phyloP scores from a whole-genome alignment of 1,140 invertebrate species.

The Arctopsyche grandis region DNA sequence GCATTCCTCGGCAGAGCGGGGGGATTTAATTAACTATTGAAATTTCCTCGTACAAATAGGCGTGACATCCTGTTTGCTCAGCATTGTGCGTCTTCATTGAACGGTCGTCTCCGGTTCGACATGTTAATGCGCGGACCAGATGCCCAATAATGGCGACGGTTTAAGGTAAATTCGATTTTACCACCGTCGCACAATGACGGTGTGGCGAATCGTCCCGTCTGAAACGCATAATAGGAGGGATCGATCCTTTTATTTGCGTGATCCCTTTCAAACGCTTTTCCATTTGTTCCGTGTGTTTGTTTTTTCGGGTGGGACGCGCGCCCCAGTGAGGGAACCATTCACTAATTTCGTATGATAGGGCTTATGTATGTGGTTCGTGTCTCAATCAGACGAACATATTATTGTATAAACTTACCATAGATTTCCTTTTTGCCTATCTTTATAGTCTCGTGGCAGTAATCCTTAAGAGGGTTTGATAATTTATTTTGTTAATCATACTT shows the following conservation, averaged over 20 bases:
- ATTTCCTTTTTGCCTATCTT: too few relatives aligned
- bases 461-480: too few relatives aligned
- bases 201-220: conserved; percentile 48
- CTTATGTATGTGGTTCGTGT: too few relatives aligned
- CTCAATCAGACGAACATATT: too few relatives aligned
- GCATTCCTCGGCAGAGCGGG: neutral
- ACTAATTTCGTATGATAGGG: too few relatives aligned
- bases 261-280: neutral
- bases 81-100: conserved; percentile 48
- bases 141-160: conserved; percentile 41
- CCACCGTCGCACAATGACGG: conserved; percentile 40
- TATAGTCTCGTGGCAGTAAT: too few relatives aligned
- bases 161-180: conserved; percentile 50
- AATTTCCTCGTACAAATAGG: conserved; percentile 37
- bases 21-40: conserved; percentile 3
- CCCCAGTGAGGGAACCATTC: too few relatives aligned
- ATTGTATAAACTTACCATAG: too few relatives aligned
- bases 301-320: conserved; percentile 1
- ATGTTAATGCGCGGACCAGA: conserved; percentile 46
- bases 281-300: conserved; percentile 20
- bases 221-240: conserved; percentile 33
- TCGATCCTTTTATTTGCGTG: conserved; percentile 31
- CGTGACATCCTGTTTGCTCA: conserved; percentile 53
- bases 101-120: conserved; percentile 45
- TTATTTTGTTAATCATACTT: too few relatives aligned